These are phyloP conservation scores for Herpailurus yagouaroundi DNA, from an alignment of 2,113 vertebrate species.

Conservation along the genomic window DNA sequence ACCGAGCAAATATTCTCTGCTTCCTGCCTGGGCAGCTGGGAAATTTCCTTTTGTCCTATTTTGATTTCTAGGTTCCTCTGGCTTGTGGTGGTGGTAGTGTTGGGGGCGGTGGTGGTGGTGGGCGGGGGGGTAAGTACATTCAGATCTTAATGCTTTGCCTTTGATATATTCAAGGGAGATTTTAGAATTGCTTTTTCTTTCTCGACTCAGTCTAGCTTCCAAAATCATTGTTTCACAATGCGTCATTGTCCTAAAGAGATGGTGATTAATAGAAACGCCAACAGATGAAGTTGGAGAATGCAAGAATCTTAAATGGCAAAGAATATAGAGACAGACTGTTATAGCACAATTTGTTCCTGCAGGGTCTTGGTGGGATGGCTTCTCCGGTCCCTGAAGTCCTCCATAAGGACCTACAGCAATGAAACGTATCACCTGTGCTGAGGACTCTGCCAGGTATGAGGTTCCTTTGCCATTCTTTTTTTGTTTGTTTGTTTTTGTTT, in stretches of 20 bases:
- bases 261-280: background rate
- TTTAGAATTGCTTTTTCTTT: conserved; percentile 16
- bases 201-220: background rate
- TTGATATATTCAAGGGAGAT: background rate
- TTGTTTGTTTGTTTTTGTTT: no score
- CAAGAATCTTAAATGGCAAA: conserved; percentile 34
- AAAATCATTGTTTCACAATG: conserved; percentile 1
- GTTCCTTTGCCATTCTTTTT: background rate
- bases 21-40: background rate
- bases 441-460: background rate
- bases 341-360: background rate
- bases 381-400: background rate
- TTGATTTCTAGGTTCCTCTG: background rate
- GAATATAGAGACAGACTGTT: background rate
- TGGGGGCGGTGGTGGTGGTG: no score
- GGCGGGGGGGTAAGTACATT: background rate
- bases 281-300: conserved; percentile 18
- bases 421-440: background rate
- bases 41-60: background rate
- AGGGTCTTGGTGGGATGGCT: background rate
- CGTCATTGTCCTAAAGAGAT: background rate
- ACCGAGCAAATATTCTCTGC: background rate
- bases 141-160: background rate
- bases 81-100: background rate
- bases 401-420: background rate